phyloP scores from a whole-genome alignment of 2,797 vertebrate genomes.

The Clarias platycephalus region DNA sequence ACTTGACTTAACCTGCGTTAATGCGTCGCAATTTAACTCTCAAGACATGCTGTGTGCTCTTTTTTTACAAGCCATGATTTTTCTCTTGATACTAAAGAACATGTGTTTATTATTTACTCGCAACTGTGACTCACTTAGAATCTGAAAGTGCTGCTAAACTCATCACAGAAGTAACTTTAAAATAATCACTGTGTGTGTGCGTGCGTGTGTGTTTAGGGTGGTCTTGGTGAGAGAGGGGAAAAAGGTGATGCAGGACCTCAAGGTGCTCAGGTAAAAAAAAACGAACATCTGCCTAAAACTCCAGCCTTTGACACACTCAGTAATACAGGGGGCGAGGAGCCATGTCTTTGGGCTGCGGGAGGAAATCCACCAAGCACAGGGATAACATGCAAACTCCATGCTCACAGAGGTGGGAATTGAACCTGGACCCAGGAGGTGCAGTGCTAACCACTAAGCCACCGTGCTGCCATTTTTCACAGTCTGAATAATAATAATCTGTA shows the following conservation, averaged over 20 bases:
- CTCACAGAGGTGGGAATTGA: no score
- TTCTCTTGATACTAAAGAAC: neutral
- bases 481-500: no score
- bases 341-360: no score
- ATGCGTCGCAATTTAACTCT: neutral
- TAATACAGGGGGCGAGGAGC: no score
- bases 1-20: no score
- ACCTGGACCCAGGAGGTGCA: no score
- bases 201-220: slow-evolving; percentile 73
- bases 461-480: neutral
- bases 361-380: no score
- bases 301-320: neutral
- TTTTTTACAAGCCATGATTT: neutral
- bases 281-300: neutral
- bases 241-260: slow-evolving; percentile 85
- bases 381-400: no score
- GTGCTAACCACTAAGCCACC: no score
- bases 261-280: slow-evolving; percentile 82
- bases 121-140: neutral
- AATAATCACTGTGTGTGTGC: slow-evolving; percentile 12
- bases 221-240: slow-evolving; percentile 84
- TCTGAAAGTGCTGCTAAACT: neutral
- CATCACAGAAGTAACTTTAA: neutral
- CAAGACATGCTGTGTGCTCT: neutral
- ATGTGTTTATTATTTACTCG: neutral